These are phyloP conservation scores for Clarias platycephalus DNA, from an alignment of 2,797 vertebrate genomes.

Conservation along the genomic window DNA sequence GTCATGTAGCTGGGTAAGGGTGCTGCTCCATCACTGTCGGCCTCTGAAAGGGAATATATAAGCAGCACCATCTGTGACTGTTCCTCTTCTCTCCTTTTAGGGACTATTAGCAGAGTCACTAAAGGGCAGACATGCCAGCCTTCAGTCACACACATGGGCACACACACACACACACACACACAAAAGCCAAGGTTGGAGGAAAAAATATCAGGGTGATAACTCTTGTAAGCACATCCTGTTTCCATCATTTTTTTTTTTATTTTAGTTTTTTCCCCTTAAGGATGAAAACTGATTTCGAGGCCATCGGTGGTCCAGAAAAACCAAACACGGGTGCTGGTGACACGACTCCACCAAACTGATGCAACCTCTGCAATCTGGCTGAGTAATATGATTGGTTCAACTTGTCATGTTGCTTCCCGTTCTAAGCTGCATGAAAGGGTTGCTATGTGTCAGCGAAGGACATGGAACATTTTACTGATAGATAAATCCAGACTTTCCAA, in stretches of 20 bases:
- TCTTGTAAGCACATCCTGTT: background rate
- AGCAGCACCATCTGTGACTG: slow-evolving; percentile 61
- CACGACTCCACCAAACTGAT: background rate
- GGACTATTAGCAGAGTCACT: slow-evolving; percentile 58
- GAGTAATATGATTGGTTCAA: background rate
- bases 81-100: slow-evolving; percentile 56
- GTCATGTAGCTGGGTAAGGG: slow-evolving; percentile 51
- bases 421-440: background rate
- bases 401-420: background rate
- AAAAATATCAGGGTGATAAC: background rate
- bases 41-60: slow-evolving; percentile 60
- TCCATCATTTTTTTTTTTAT: background rate
- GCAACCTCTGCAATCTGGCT: background rate
- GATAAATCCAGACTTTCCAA: background rate
- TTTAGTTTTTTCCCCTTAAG: background rate
- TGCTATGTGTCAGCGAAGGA: background rate
- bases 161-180: slow-evolving; percentile 26
- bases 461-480: background rate
- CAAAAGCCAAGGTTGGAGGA: background rate
- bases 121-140: slow-evolving; percentile 46
- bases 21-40: slow-evolving; percentile 50
- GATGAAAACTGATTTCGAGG: background rate
- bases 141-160: slow-evolving; percentile 16
- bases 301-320: background rate
- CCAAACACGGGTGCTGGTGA: background rate